These are phyloP conservation scores for Lycophotia porphyrea DNA, from an alignment of 2,888 invertebrate species.

Conservation along the genomic window DNA sequence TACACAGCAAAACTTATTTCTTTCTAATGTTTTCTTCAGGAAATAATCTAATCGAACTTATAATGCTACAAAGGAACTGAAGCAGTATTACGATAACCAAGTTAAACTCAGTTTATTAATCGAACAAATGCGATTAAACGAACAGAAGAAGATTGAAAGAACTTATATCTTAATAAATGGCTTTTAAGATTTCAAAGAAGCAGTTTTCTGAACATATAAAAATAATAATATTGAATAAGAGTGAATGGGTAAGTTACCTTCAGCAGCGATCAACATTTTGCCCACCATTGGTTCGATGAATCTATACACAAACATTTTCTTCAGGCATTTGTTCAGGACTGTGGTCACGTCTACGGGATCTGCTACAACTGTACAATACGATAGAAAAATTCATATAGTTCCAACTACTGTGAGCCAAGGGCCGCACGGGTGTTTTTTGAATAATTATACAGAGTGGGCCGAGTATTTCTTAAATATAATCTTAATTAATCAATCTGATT, in stretches of 20 bases:
- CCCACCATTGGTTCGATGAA: background rate
- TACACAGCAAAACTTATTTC: no score
- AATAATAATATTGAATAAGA: background rate
- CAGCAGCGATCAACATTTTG: background rate
- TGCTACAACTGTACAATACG: background rate
- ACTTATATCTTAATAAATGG: background rate
- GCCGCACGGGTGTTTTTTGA: background rate
- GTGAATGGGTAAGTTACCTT: background rate
- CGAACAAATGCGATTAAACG: no score
- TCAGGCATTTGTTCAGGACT: background rate
- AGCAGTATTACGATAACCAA: no score
- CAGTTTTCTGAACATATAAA: background rate
- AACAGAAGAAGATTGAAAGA: no score
- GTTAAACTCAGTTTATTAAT: no score
- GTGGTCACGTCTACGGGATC: background rate
- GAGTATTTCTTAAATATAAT: background rate
- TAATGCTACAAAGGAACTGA: no score
- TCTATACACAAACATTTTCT: background rate
- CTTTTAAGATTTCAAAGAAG: background rate
- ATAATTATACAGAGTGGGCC: background rate
- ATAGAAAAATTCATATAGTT: background rate
- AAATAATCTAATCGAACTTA: no score
- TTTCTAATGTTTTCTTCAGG: no score
- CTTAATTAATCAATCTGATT: background rate
- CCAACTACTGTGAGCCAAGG: background rate